Conservation (phyloP, 2,888 invertebrate species). For the Iselma pallidipennis region DNA sequence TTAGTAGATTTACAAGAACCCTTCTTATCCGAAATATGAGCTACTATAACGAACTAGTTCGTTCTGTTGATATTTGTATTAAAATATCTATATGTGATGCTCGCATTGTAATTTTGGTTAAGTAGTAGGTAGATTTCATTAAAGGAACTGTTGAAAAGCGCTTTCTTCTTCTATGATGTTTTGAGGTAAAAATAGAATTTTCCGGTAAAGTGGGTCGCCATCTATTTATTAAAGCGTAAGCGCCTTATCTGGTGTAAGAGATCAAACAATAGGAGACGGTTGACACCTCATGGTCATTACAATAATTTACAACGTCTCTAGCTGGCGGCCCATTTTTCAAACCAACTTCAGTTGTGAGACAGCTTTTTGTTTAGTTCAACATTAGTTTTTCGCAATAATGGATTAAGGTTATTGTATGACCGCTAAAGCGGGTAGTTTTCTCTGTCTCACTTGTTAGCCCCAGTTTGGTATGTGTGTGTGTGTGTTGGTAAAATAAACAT, state of each 20-base stretch:
- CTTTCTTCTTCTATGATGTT: neutral
- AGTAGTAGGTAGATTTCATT: neutral
- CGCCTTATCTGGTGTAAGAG: slow-evolving; percentile 23
- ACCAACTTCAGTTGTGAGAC: slow-evolving; percentile 34
- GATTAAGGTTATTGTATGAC: slow-evolving; percentile 45
- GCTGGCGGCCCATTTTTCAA: slow-evolving; percentile 36
- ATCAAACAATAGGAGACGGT: slow-evolving; percentile 27
- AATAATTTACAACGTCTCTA: slow-evolving; percentile 41
- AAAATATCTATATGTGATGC: too few relatives aligned
- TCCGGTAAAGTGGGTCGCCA: slow-evolving; percentile 16
- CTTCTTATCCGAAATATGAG: too few relatives aligned
- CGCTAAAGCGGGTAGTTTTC: slow-evolving; percentile 20
- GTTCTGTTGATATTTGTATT: neutral
- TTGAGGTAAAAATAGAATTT: neutral
- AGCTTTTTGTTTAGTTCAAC: slow-evolving; percentile 41
- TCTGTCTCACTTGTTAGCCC: neutral
- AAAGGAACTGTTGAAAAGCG: neutral
- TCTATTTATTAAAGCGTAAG: slow-evolving; percentile 23
- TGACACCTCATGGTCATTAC: slow-evolving; percentile 39
- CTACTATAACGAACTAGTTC: too few relatives aligned
- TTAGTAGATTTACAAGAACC: too few relatives aligned
- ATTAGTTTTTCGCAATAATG: slow-evolving; percentile 47
- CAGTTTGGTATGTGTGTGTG: too few relatives aligned
- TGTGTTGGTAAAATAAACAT: slow-evolving; percentile 36
- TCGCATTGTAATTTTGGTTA: neutral